Evolutionary conservation across 2,113 vertebrate genomes (phyloP).

Genomic region (Crotalus viridis): DNA sequence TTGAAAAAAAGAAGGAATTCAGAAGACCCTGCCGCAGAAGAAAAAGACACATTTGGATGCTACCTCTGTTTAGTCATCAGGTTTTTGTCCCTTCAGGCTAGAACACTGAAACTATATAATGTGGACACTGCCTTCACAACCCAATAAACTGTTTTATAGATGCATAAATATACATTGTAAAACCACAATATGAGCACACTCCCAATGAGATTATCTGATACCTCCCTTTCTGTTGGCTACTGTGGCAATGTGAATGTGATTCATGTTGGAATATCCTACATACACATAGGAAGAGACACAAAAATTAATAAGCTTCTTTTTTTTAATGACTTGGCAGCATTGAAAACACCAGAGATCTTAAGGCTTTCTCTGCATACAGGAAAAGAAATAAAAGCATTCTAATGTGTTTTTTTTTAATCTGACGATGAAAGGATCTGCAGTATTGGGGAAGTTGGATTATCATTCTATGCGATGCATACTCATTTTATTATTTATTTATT

Average conservation of each 20-base stretch:
- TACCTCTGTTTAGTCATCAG: background rate
- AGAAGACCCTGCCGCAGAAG: background rate
- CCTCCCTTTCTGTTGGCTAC: conserved; percentile 11
- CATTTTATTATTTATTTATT: no score
- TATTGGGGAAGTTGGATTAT: background rate
- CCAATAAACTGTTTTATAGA: conserved; percentile 6
- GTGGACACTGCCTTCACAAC: background rate
- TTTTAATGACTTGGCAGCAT: background rate
- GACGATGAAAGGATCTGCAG: background rate
- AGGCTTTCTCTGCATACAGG: background rate
- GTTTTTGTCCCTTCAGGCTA: background rate
- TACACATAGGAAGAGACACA: background rate
- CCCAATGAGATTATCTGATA: conserved; percentile 14
- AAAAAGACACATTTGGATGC: background rate
- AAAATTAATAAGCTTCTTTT: background rate
- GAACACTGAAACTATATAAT: background rate
- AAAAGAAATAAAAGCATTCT: background rate
- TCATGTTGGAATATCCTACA: background rate
- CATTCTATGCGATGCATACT: background rate
- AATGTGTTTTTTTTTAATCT: background rate
- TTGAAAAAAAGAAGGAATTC: background rate
- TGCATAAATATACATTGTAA: conserved; percentile 7
- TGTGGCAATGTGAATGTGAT: background rate
- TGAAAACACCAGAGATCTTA: background rate
- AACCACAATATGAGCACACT: background rate